Percentiles rank a stretch among this genome's conserved stretches.
These are phyloP conservation scores for Zingel zingel DNA, from an alignment of 2,113 vertebrate species.

Conservation along the genomic window DNA sequence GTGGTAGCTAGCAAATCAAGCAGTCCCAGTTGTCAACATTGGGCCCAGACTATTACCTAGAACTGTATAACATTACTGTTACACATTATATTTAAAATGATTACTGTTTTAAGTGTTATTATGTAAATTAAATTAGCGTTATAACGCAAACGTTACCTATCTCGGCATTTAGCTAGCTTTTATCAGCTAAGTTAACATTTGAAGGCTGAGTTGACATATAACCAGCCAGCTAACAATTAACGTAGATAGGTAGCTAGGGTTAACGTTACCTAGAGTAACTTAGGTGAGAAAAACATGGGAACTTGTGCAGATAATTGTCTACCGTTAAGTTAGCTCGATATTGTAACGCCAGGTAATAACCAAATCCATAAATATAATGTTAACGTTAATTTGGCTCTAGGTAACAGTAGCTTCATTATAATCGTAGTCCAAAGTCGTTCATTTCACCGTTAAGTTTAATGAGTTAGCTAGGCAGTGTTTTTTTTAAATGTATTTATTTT, in stretches of 20 bases:
- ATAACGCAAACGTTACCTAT: not conserved
- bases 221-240: constrained; percentile 30
- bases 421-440: not conserved
- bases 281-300: not conserved
- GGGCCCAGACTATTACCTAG: constrained; percentile 60
- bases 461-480: constrained; percentile 19
- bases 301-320: not conserved
- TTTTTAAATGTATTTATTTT: not conserved
- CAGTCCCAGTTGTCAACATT: constrained; percentile 76
- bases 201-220: constrained; percentile 28
- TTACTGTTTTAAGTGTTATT: not conserved
- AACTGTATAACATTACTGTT: not conserved
- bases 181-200: constrained; percentile 31
- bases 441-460: not conserved
- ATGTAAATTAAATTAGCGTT: not conserved
- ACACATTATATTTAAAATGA: not conserved
- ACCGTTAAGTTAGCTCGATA: not conserved
- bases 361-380: too few species aligned
- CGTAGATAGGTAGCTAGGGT: not conserved
- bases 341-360: not conserved
- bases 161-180: constrained; percentile 23
- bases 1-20: constrained; percentile 52
- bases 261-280: not conserved
- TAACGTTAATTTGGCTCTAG: not conserved
- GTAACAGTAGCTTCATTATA: constrained; percentile 9